These are phyloP conservation scores for Phortica magna DNA, from an alignment of 2,888 invertebrate species.

Conservation along the genomic window DNA sequence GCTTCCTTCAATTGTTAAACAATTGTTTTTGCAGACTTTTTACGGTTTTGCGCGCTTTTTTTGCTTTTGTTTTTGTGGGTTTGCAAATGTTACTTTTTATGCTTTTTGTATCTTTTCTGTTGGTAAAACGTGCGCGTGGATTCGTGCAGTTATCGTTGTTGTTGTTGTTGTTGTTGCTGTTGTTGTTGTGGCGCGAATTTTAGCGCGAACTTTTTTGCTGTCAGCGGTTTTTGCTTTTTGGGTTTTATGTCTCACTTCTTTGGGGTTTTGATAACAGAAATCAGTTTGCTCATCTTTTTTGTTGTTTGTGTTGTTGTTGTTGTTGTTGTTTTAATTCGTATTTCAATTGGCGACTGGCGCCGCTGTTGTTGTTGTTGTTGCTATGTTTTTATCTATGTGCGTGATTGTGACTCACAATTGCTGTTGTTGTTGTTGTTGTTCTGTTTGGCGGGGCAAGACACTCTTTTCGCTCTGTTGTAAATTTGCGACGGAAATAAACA, in stretches of 20 bases:
- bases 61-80: conserved; percentile 36
- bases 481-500: conserved; percentile 63
- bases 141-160: not conserved
- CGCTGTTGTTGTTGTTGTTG: conserved; percentile 7
- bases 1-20: conserved; percentile 36
- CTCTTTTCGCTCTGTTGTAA: conserved; percentile 43
- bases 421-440: conserved; percentile 40
- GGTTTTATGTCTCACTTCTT: conserved; percentile 24
- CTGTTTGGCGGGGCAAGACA: conserved; percentile 35
- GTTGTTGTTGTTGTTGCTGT: conserved; percentile 41
- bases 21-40: conserved; percentile 22
- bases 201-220: conserved; percentile 7
- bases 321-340: conserved; percentile 33
- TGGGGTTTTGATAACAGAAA: conserved; percentile 60
- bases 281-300: conserved; percentile 61
- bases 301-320: conserved; percentile 44
- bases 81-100: conserved; percentile 23
- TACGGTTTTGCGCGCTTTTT: conserved; percentile 12
- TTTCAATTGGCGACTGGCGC: conserved; percentile 6
- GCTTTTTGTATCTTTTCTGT: not conserved
- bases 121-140: not conserved
- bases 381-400: not conserved
- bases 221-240: not conserved
- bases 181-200: conserved; percentile 38
- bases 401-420: conserved; percentile 50